A percentile compares a stretch with the other conserved stretches of the same genome.
Evolutionary conservation across 2,797 vertebrate genomes (phyloP).

Genomic region (Apogon talboti): DNA sequence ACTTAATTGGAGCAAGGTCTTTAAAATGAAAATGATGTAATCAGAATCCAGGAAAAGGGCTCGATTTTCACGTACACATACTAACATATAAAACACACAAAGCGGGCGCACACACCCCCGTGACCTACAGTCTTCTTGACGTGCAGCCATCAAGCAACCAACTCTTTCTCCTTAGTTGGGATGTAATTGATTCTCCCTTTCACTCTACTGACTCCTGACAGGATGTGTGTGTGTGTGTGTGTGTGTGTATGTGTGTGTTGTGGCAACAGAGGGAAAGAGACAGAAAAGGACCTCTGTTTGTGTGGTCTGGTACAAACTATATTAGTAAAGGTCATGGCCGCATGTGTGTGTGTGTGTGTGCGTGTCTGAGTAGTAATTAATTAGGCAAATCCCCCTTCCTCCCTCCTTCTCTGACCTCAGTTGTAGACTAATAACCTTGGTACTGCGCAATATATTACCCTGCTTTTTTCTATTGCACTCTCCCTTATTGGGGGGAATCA

Average conservation of each 20-base stretch:
- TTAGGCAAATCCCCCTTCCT: constrained; percentile 75
- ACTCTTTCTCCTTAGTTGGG: constrained; percentile 64
- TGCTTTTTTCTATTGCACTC: constrained; percentile 78
- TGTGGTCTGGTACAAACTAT: constrained; percentile 73
- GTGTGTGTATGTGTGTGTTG: constrained; percentile 34
- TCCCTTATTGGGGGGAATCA: constrained; percentile 78
- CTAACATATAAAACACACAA: constrained; percentile 53
- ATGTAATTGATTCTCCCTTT: constrained; percentile 78
- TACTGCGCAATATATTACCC: constrained; percentile 82
- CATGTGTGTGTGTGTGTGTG: constrained; percentile 30
- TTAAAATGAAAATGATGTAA: constrained; percentile 86
- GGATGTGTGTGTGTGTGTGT: constrained; percentile 33
- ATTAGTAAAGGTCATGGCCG: constrained; percentile 79
- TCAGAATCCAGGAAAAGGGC: constrained; percentile 77
- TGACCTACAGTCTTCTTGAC: constrained; percentile 75
- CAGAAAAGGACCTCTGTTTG: constrained; percentile 53
- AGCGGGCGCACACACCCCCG: constrained; percentile 32
- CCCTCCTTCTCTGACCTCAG: constrained; percentile 82
- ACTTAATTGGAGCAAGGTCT: constrained; percentile 85
- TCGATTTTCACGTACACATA: constrained; percentile 60
- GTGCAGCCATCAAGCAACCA: constrained; percentile 69
- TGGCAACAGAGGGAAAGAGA: constrained; percentile 28
- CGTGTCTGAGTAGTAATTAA: constrained; percentile 75
- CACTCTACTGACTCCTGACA: constrained; percentile 57
- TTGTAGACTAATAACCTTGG: constrained; percentile 86